Base-by-base conservation (phyloP, 2,888 invertebrate genomes). In the Eurois occulta region DNA sequence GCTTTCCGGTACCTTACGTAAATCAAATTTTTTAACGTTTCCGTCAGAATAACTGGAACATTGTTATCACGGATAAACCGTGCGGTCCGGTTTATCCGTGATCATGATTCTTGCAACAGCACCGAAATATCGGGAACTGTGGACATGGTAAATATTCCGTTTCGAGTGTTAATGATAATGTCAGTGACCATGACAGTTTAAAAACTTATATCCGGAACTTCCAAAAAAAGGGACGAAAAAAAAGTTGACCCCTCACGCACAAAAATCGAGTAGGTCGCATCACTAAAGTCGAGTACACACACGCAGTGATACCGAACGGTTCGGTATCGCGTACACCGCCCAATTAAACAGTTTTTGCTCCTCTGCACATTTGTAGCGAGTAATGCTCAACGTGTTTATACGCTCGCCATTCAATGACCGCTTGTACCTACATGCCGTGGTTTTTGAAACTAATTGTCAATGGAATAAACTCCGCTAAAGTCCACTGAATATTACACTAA, bases 271-370 rank as follows among this genome's bases (percentile, higher is more conserved):
- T 66, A 75, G 84, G 81, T 41, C 77, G 66, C 94, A 92, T 91
- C 95, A 93, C 95, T 95, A 94, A 75, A 81, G 87, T 81, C 88
- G 90, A 89, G 89, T 89, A 91, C 91, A 93, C 91, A 91, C 90
- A 91, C 71, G 91, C 91, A 88, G 91, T 94, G 94, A 95, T 95
- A 93, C 93, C 92, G 92, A 94, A 94, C 95, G 95, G 95, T 95
- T 94, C 95, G 92, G 90, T 89, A 91, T 91, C 90, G 90, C 89
- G 90, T 89, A 91, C 91, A 86, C 90, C 89, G 91, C 91, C 93
- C 95, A 96, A 96, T 96, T 95, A 95, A 95, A 94, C 93, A 93
- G 93, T 96, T 96, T 96, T 96, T 96, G 95, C 95, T 93, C 94
- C 89, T 91, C 93, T 93, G 89, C 93, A 93, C 94, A 94, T 95